Evolutionary conservation across 2,113 vertebrate species (phyloP), one percentile per base, ranked within the genome.

Genomic region (Archilochus colubris): DNA sequence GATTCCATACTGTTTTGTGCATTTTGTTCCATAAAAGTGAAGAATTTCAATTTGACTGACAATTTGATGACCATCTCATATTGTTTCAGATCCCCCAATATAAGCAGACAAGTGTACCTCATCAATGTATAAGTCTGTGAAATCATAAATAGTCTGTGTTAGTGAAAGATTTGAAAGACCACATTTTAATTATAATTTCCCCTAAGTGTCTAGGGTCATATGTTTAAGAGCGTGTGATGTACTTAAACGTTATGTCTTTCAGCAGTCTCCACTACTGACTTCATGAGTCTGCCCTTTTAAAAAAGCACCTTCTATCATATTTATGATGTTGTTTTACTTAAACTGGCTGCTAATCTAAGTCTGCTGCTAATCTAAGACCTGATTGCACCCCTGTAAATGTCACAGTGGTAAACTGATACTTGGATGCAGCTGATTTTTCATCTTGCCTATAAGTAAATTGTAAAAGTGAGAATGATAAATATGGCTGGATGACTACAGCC

Each of bases 271-370:
- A 97, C 87, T 82, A 96, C 96, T 97, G 97, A 97, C 95, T 97
- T 98, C 96, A 98, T 97, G 96, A 96, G 97, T 98, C 97, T 98
- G 96, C 95, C 96, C 97, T 98, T 97, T 97, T 94, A 82, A 98
- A 96, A 40, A 96, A 96, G 80, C 93, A 97, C 90, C 91, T 84
- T 97, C 94, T 95, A 96, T 98, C 97, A 96, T 95, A 95, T 98
- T 98, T 98, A 98, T 94, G 96, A 88, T 92, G 69, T 94, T 97
- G 94, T 97, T 83, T 96, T 96, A 86, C 85, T 95, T 28, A 40
- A 93, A 95, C 76, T 57, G 64, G n/a, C 24, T 95, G 96, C 63
- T 91, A 90, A 89, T 80, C 53, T 85, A 79, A 93, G 81, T 62
- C 94, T 96, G 78, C 89, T 69, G n/a, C n/a, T n/a, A n/a, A n/a